Percentiles rank a stretch among this genome's conserved stretches.
Conservation (phyloP, 1,140 invertebrate genomes). For the Euwallacea similis region DNA sequence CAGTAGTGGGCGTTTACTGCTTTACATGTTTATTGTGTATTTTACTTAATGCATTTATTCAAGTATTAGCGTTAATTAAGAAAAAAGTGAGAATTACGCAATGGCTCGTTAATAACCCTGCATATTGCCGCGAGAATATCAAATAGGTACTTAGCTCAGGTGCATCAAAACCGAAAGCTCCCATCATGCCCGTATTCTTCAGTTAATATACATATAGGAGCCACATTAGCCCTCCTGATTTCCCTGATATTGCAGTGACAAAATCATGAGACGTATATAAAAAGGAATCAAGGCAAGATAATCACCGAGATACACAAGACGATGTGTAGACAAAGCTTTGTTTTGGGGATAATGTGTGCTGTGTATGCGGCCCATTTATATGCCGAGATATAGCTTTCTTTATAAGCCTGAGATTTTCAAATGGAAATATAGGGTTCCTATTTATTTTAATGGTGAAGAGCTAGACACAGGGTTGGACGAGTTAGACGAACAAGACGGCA, state of each 20-base stretch:
- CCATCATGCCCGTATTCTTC: too few species aligned
- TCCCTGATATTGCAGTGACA: slow-evolving; percentile 27
- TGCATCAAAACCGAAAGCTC: too few species aligned
- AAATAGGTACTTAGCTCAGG: too few species aligned
- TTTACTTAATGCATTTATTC: too few species aligned
- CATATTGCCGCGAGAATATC: too few species aligned
- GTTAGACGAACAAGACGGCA: too few species aligned
- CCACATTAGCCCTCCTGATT: slow-evolving; percentile 21
- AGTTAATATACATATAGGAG: neutral
- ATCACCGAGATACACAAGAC: slow-evolving; percentile 29
- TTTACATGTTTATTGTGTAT: too few species aligned
- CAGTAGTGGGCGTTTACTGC: too few species aligned
- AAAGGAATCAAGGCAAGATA: slow-evolving; percentile 29
- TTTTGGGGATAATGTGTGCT: slow-evolving; percentile 35
- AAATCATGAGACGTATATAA: slow-evolving; percentile 31
- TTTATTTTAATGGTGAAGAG: slow-evolving; percentile 18
- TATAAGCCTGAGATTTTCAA: slow-evolving; percentile 31
- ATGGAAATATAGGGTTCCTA: slow-evolving; percentile 34
- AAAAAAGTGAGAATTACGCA: too few species aligned
- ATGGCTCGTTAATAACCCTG: too few species aligned
- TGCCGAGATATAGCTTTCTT: slow-evolving; percentile 25
- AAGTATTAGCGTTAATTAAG: too few species aligned
- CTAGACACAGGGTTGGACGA: too few species aligned
- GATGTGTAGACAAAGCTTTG: slow-evolving; percentile 36
- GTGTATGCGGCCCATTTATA: slow-evolving; percentile 30